Base-by-base conservation (phyloP, 2,797 vertebrate genomes). In the Lepus oiostolus region DNA sequence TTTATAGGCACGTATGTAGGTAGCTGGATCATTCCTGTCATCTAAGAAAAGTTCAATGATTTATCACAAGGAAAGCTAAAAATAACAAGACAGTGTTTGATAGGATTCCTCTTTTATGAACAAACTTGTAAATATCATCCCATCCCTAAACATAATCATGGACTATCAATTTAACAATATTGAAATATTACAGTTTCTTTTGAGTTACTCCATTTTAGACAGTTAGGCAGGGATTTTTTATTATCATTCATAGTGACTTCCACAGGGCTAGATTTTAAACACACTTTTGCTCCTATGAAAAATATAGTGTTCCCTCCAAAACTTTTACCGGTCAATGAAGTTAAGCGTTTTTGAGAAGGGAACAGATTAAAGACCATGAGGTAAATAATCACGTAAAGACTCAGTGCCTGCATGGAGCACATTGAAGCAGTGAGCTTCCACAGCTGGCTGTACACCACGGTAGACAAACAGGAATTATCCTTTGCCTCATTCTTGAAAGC, bases 41-140 rank as follows among this genome's bases (percentile, higher is more conserved):
- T 60, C 74, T 47, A 79, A 65, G 24, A 68, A 28, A 94, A 91
- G 52, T 83, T 62, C 30, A 35, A 92, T 50, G 80, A 50, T 42
- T n/a, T 52, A 84, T 88, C 26, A 76, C 32, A 32, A 90, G 16
- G 19, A 65, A 65, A 71, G 21, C 28, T 60, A 82, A 86, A 89
- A 89, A 68, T 35, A 12, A 17, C 0, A 3, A 72, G n/a, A 30
- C 0, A 52, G 65, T 28, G 12, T 38, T 94, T 30, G 68, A 16
- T 52, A 1, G 71, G 35, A 32, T 77, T 62, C 24, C 28, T 52
- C 77, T 54, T 72, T 94, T 72, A 72, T 28, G 11, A 71, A 32
- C 71, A 86, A 85, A n/a, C 0, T 30, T 65, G 14, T 63, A 87
- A 80, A 60, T 68, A 65, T 32, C 4, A 81, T 82, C 35, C 22